These are phyloP conservation scores for Acromyrmex charruanus DNA, from an alignment of 1,140 invertebrate genomes.

Conservation along the genomic window DNA sequence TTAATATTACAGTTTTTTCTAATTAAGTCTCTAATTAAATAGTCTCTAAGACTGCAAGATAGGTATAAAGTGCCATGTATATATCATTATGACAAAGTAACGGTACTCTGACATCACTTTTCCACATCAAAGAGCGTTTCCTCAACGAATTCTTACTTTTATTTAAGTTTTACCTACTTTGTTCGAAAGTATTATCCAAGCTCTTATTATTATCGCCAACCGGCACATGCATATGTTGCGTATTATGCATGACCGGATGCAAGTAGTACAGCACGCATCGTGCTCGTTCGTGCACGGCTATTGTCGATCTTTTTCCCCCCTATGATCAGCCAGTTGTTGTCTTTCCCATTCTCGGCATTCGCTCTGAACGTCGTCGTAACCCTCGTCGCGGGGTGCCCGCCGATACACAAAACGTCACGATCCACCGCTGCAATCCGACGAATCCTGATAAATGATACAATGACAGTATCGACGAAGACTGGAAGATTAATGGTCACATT, in stretches of 20 bases:
- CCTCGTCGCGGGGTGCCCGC: neutral
- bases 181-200: slow-evolving; percentile 52
- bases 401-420: slow-evolving; percentile 46
- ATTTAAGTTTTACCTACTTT: neutral
- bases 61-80: neutral
- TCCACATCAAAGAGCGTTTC: neutral
- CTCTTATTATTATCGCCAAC: slow-evolving; percentile 64
- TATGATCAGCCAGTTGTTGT: neutral
- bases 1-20: neutral
- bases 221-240: slow-evolving; percentile 17
- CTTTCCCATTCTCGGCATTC: neutral
- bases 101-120: neutral
- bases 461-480: slow-evolving; percentile 24
- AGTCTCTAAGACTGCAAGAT: neutral
- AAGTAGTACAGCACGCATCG: slow-evolving; percentile 47
- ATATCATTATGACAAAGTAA: neutral
- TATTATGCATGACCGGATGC: slow-evolving; percentile 56
- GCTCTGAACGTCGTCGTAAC: neutral
- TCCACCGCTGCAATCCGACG: slow-evolving; percentile 18
- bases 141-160: neutral
- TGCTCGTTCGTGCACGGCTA: slow-evolving; percentile 62
- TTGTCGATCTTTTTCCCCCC: slow-evolving; percentile 25
- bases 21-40: neutral
- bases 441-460: slow-evolving; percentile 57
- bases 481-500: slow-evolving; percentile 41